Evolutionary conservation across 1,140 invertebrate genomes (phyloP), one percentile per base, ranked within the genome.

Genomic region (Drosophila ohnishii): DNA sequence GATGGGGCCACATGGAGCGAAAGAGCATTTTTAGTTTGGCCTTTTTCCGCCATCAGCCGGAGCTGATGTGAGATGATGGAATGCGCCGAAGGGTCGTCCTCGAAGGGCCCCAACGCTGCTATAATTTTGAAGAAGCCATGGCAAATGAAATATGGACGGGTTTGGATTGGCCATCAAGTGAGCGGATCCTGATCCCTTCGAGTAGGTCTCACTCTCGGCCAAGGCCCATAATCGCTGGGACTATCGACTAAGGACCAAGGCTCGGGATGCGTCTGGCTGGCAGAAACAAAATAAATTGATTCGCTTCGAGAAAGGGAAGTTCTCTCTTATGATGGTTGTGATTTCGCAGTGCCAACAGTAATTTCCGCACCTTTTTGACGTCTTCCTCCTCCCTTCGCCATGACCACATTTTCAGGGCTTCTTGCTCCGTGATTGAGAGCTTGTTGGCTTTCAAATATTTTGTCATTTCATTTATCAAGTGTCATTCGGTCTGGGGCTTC

Each of bases 381-480:
- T 81, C 48, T 67, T 81, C 47, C 61, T 32, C 10, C 14, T 25
- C 13, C 22, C 22, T 51, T 50, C 19, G 28, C 40, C n/a, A 11
- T 42, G 56, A 32, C 55, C 61, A 22, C 53, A 42, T 50, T 61
- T 39, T 9, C 28, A 16, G 42, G 64, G 37, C 44, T 35, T 16
- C 32, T 16, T 22, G 9, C 10, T 32, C 32, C 32, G n/a, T 67
- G 37, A 67, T 67, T 71, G 67, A 71, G 35, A 71, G 42, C 50
- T 71, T 63, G 57, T 79, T 59, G 72, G 63, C 53, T 77, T 45
- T 47, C 32, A 76, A 76, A 80, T 35, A 55, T 70, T 80, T 82
- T 77, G 67, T 76, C 64, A 66, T 87, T 74, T 75, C 76, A 83
- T 87, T 87, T 84, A 80, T 88, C 84, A 88, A 80, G 67, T 61